These are phyloP conservation scores for Podargus strigoides DNA, from an alignment of 2,797 vertebrate species.

Conservation along the genomic window DNA sequence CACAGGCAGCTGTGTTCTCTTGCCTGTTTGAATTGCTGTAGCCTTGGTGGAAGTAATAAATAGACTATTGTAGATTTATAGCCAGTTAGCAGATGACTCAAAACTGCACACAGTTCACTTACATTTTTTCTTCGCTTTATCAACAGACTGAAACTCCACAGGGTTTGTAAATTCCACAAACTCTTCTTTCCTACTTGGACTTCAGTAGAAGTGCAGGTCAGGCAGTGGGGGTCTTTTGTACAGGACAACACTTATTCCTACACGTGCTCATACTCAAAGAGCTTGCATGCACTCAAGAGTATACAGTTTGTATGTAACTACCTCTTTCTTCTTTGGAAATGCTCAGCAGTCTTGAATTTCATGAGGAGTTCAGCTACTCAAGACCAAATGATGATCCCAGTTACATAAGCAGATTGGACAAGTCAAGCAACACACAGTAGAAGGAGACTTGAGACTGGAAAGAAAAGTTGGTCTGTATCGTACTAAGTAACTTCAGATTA, in stretches of 20 bases:
- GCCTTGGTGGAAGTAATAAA: neutral
- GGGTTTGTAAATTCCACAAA: neutral
- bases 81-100: conserved; percentile 17
- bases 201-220: neutral
- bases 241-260: neutral
- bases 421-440: neutral
- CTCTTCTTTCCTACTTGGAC: neutral
- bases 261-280: neutral
- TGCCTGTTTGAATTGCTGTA: neutral
- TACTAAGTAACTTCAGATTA: neutral
- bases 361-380: neutral
- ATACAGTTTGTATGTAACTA: neutral
- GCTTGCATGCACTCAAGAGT: neutral
- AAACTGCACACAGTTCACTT: neutral
- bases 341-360: neutral
- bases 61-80: conserved; percentile 7
- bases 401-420: neutral
- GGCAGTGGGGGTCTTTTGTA: neutral
- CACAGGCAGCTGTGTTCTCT: neutral
- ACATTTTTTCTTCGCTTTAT: conserved; percentile 27
- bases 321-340: neutral
- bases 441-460: neutral
- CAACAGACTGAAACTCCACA: neutral
- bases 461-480: neutral
- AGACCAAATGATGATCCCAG: neutral